These are phyloP conservation scores for Cryptops parisi DNA, from an alignment of 2,888 invertebrate species.

Conservation along the genomic window DNA sequence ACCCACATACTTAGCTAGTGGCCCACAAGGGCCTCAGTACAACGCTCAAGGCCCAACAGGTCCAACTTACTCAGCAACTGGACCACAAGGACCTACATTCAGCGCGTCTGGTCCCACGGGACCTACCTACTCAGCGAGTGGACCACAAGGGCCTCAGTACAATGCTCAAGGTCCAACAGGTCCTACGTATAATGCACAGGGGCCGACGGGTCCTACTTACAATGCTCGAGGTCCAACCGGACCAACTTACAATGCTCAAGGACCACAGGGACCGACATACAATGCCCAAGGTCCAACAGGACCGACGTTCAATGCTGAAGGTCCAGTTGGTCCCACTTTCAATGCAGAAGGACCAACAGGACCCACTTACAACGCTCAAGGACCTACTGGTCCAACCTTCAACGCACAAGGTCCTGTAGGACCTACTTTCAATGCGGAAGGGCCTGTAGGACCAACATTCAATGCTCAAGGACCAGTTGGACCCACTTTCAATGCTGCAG, in stretches of 20 bases:
- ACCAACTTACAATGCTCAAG: neutral
- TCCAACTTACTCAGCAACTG: neutral
- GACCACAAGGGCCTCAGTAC: neutral
- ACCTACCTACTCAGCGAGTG: neutral
- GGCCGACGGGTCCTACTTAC: neutral
- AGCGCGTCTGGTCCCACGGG: neutral
- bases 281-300: neutral
- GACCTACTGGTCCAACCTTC: neutral
- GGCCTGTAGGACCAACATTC: neutral
- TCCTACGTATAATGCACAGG: neutral
- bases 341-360: neutral
- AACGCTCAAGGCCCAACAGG: neutral
- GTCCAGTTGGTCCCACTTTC: neutral
- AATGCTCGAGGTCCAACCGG: neutral
- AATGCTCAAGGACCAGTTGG: neutral
- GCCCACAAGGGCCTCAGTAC: constrained; percentile 2
- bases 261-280: neutral
- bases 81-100: neutral
- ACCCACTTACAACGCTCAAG: neutral
- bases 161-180: neutral
- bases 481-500: neutral
- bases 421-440: constrained; percentile 1
- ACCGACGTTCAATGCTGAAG: neutral
- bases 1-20: neutral
- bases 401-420: neutral